Percentiles rank a stretch among this genome's conserved stretches.
Evolutionary conservation across 2,888 invertebrate species (phyloP).

Genomic region (Macropis europaea): DNA sequence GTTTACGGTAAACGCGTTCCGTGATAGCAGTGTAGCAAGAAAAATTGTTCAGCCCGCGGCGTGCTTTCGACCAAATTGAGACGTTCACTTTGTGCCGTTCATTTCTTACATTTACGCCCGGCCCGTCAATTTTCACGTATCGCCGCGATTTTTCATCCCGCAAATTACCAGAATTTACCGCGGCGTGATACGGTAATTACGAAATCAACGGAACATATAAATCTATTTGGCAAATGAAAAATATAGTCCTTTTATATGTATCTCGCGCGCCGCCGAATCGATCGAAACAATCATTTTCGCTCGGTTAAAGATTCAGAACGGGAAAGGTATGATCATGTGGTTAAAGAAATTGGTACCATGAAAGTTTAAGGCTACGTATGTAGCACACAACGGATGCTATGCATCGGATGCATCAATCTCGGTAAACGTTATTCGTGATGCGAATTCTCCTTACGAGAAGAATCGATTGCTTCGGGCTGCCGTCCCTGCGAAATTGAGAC

Average conservation of each 20-base stretch:
- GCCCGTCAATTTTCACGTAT: slow-evolving; percentile 33
- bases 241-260: neutral
- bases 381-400: neutral
- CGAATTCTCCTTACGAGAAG: neutral
- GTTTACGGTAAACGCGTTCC: slow-evolving; percentile 34
- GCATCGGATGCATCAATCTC: neutral
- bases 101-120: slow-evolving; percentile 26
- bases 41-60: slow-evolving; percentile 16
- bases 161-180: neutral
- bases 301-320: neutral
- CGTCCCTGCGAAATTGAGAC: slow-evolving; percentile 11
- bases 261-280: no score
- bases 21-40: slow-evolving; percentile 13
- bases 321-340: neutral
- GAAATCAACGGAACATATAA: neutral
- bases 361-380: neutral
- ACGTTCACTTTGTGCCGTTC: slow-evolving; percentile 33
- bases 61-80: slow-evolving; percentile 39
- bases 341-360: neutral
- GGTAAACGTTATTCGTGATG: slow-evolving; percentile 8
- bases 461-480: slow-evolving; percentile 11
- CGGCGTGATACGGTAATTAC: neutral
- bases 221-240: neutral
- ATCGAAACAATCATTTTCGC: neutral
- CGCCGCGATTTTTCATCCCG: neutral